These are phyloP conservation scores for Drosophila saltans DNA, from an alignment of 1,140 invertebrate species.

Conservation along the genomic window DNA sequence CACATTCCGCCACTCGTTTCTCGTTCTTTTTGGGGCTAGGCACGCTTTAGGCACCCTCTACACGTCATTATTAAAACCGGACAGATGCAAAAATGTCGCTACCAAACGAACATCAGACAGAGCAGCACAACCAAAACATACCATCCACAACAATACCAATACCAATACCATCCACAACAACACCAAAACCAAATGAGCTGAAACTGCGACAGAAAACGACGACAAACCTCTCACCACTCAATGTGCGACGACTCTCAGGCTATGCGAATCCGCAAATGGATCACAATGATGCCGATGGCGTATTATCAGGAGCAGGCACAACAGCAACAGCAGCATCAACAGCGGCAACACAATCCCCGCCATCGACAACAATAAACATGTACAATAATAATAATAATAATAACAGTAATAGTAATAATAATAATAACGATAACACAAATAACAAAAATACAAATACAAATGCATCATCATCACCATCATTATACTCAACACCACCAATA, in stretches of 20 bases:
- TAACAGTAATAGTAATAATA: conserved; percentile 50
- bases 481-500: conserved; percentile 69
- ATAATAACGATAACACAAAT: conserved; percentile 35
- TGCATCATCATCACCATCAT: conserved; percentile 69
- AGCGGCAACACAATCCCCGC: conserved; percentile 47
- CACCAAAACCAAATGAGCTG: conserved; percentile 66
- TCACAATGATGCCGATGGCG: conserved; percentile 17
- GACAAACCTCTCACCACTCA: conserved; percentile 53
- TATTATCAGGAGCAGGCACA: conserved; percentile 6
- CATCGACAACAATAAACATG: conserved; percentile 55
- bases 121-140: conserved; percentile 50
- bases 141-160: conserved; percentile 33
- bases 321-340: conserved; percentile 40
- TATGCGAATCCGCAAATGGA: conserved; percentile 57
- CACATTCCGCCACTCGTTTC: conserved; percentile 24
- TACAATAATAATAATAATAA: conserved; percentile 47
- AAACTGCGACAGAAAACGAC: conserved; percentile 50
- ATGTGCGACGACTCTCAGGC: conserved; percentile 63
- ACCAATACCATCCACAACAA: conserved; percentile 33
- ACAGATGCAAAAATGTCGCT: conserved; percentile 73
- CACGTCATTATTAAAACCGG: conserved; percentile 36
- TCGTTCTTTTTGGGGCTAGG: conserved; percentile 21
- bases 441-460: conserved; percentile 58
- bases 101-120: conserved; percentile 59
- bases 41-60: conserved; percentile 35